Evolutionary conservation across 2,888 invertebrate genomes (phyloP), one percentile per base, ranked within the genome.

Genomic region (Allophyes oxyacanthae): DNA sequence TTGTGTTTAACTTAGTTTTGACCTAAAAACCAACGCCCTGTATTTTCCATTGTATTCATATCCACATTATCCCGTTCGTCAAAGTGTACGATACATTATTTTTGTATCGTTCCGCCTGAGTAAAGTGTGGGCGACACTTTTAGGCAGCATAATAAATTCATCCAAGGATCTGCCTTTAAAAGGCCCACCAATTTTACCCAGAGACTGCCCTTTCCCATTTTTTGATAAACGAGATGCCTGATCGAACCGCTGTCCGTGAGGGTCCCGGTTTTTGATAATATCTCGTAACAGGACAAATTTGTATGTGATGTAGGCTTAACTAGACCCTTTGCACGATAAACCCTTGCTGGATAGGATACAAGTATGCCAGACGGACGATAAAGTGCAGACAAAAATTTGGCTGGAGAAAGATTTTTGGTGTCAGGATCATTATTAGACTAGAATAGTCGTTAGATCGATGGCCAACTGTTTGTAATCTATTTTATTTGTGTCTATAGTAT

Each of bases 241-340:
- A 89, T 90, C 87, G 87, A 80, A 82, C 84, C 83, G 78, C 78
- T 83, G 83, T 81, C 82, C 82, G 77, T 73, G 75, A 81, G 84
- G 81, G 69, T 79, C 75, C 72, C 65, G 69, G 72, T 79, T 79
- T 86, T 85, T 85, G 92, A 92, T 91, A 87, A 88, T 87, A 91
- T 92, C 91, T 89, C 83, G 85, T 88, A 86, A 81, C 78, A 77
- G 84, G 89, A 91, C 91, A 91, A 91, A 92, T 92, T 91, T 88
- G 87, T 86, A 81, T 86, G 83, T 84, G 86, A 88, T 84, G 81
- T 81, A 75, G 85, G 73, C 68, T 65, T 81, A 85, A 81, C 81
- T 73, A 69, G 70, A 66, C 77, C 69, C 71, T 75, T 74, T 42
- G 57, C 63, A 55, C 58, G 81, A 81, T 79, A 82, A 84, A 79